Base-by-base conservation (phyloP, 2,888 invertebrate genomes). In the Pinctada fucata region DNA sequence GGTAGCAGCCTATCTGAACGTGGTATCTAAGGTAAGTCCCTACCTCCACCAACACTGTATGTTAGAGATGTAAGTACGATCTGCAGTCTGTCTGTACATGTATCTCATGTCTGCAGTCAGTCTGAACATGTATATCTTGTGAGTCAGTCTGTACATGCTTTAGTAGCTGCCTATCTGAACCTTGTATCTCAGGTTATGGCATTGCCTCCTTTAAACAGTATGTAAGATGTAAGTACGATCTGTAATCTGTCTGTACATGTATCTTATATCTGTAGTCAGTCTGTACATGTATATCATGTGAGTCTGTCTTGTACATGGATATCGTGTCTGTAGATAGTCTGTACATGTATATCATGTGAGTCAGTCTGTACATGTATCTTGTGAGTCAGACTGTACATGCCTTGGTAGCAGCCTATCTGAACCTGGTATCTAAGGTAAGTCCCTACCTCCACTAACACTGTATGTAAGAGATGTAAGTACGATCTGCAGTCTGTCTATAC, bases 121-220 rank as follows among this genome's bases (percentile, higher is more conserved):
- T 31, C 31, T 31, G 31, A 31, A 31, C 31, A 31, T 31, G 31
- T 31, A 31, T 31, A 31, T 31, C 31, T 31, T 31, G 31, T 31
- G 0, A 31, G 31, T 31, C 31, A 31, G 31, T 31, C 31, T 90
- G 94, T 98, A 84, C 97, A 97, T 90, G 95, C 96, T 4, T 93
- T 96, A 75, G 95, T 96, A 47, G 94, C 96, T 2, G 94, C 93
- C 16, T 93, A 92, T 83, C 86, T 94, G 75, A 93, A 93, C 84
- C 86, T 94, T 16, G 85, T 93, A 64, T 90, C 92, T 48, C 93
- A 94, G 82, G 88, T 94, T 63, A 91, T 93, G 69, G 92, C 93
- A 16, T 90, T 93, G 72, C 92, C 93, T n/a, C 88, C 92, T 10
- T 89, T 94, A 45, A 91, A 80, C 91, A 93, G 76, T 93, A 94